Base-by-base conservation (phyloP, 2,888 invertebrate species). In the Allolobophora icterica region DNA sequence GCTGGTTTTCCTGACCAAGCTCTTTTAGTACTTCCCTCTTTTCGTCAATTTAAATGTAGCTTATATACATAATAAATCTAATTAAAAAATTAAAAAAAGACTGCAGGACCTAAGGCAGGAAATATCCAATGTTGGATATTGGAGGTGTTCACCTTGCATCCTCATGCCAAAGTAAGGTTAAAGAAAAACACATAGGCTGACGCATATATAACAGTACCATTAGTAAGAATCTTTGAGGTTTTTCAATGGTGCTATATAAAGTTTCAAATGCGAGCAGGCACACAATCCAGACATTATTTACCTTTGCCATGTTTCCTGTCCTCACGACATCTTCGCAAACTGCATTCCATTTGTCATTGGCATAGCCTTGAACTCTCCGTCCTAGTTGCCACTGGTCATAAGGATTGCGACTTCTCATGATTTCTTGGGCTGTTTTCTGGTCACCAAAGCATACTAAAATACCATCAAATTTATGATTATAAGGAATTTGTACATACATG, bases 241-340 rank as follows among this genome's bases (percentile, higher is more conserved):
- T 45, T 45, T 11, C 24, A 30, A 58, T 30, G 45, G 11, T 45
- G 45, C 11, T 17, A 45, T 45, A 45, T 58, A n/a, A 58, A 58
- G 5, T 30, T 30, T 11, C 30, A 58, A 11, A 58, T 58, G 58
- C 24, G 3, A 6, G 58, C 58, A 30, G 17, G 58, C 58, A 58
- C 11, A 58, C 24, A 58, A 58, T 58, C 34, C 34, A 84, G 34
- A 84, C 45, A 40, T 24, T 24, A 35, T 52, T 45, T 92, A 95
- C 95, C 94, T 95, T 95, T 11, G 94, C 94, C 38, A 92, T 91
- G 90, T 93, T 94, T 89, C 94, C 95, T 89, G 92, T 92, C 91
- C 92, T 94, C 11, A 95, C 95, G 42, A 95, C 92, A 34, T 93
- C 93, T 24, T 92, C 40, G 58, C 94, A 93, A 21, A 93, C 91